Evolutionary conservation across 2,888 invertebrate species (phyloP).

Genomic region (Autographa gamma): DNA sequence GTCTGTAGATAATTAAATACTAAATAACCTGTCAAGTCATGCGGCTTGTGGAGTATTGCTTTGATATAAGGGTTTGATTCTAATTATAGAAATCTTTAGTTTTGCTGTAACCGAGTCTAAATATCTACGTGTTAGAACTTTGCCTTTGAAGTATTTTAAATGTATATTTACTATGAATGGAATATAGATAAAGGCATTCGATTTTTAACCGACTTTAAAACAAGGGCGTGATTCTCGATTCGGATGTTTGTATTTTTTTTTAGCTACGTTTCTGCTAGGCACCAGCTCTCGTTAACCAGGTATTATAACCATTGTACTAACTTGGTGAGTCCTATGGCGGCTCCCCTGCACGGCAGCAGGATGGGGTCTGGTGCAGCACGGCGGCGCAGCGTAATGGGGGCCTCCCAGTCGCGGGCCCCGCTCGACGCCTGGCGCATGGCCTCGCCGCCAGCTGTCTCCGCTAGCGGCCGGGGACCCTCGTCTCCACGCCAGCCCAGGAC

Average conservation of each 20-base stretch:
- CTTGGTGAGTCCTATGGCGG: slow-evolving; percentile 80
- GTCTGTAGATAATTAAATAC: not conserved
- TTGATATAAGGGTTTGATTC: not conserved
- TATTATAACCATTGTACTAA: slow-evolving; percentile 43
- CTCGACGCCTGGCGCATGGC: slow-evolving; percentile 86
- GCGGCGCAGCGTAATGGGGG: slow-evolving; percentile 93
- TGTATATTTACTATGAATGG: not conserved
- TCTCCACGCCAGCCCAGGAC: slow-evolving; percentile 91
- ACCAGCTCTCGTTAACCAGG: not conserved
- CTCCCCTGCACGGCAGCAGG: slow-evolving; percentile 82
- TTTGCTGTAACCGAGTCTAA: not conserved
- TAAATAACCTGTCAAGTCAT: not conserved
- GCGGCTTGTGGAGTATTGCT: not conserved
- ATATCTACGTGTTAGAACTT: not conserved
- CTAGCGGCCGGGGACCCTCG: slow-evolving; percentile 75
- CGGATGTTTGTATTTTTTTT: no score
- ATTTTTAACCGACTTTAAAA: no score
- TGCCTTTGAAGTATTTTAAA: not conserved
- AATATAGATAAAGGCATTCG: no score
- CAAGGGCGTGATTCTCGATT: no score
- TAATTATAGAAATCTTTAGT: not conserved
- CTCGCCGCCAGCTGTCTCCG: slow-evolving; percentile 85
- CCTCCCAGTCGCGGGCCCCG: slow-evolving; percentile 93
- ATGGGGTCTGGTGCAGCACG: slow-evolving; percentile 93
- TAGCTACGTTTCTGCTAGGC: no score